Conservation (phyloP, 1,140 invertebrate species). For the Eueides isabella region DNA sequence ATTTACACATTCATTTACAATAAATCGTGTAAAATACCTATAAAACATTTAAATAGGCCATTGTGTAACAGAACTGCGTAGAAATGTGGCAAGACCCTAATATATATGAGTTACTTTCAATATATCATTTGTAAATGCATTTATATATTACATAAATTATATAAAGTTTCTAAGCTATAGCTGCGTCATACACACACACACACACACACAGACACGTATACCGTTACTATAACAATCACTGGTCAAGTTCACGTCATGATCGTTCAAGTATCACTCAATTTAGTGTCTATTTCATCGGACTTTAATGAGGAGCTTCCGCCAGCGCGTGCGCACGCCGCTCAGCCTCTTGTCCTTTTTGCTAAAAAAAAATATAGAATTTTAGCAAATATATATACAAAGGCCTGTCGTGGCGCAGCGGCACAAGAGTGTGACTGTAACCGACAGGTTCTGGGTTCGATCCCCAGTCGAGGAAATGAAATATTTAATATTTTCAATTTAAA, state of each 20-base stretch:
- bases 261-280: not conserved
- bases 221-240: not conserved
- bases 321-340: slow-evolving; percentile 31
- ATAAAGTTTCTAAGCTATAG: not conserved
- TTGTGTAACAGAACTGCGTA: not conserved
- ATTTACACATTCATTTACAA: not conserved
- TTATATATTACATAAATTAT: not conserved
- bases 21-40: not conserved
- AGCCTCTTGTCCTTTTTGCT: slow-evolving; percentile 18
- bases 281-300: slow-evolving; percentile 15
- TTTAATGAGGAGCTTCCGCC: slow-evolving; percentile 36
- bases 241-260: not conserved
- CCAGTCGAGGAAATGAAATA: too few relatives aligned
- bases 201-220: not conserved
- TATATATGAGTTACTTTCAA: not conserved
- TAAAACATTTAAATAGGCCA: not conserved
- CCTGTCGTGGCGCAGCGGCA: too few relatives aligned
- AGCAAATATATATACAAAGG: not conserved
- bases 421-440: too few relatives aligned
- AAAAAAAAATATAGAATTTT: not conserved
- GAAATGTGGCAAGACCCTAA: not conserved
- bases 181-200: not conserved
- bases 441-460: too few relatives aligned
- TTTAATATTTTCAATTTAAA: too few relatives aligned
- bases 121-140: not conserved